phyloP scores from a whole-genome alignment of 2,797 vertebrate genomes.

The Mallotus villosus region DNA sequence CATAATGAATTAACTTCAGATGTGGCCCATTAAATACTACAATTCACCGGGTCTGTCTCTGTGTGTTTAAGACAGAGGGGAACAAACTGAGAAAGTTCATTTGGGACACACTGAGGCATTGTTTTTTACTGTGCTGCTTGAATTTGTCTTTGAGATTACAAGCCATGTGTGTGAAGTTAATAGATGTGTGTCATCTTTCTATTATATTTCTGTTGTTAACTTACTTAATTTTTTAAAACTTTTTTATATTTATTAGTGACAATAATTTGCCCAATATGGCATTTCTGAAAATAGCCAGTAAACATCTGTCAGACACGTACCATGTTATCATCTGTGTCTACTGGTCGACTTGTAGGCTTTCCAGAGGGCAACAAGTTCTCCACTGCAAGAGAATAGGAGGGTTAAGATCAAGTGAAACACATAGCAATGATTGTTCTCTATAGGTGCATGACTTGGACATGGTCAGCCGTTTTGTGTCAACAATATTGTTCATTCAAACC shows the following conservation, averaged over 20 bases:
- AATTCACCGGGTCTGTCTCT: conserved; percentile 13
- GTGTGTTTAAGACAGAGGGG: conserved; percentile 8
- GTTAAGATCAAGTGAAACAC: conserved; percentile 3
- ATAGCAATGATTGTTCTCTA: neutral
- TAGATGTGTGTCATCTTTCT: conserved; percentile 30
- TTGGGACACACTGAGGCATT: conserved; percentile 20
- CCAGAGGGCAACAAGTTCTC: conserved; percentile 53
- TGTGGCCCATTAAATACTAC: conserved; percentile 24
- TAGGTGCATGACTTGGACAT: neutral
- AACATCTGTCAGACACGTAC: conserved; percentile 53
- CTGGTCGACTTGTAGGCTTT: conserved; percentile 60
- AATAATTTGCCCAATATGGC: conserved; percentile 33
- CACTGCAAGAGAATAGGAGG: conserved; percentile 44
- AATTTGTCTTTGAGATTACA: conserved; percentile 42
- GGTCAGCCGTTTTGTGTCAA: neutral
- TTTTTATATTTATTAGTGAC: neutral
- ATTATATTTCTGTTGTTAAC: conserved; percentile 7
- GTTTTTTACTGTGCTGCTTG: neutral
- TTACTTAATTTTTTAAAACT: too few species aligned
- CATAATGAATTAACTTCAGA: conserved; percentile 39
- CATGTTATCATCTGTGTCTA: conserved; percentile 61
- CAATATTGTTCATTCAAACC: neutral
- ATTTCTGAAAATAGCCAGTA: conserved; percentile 7
- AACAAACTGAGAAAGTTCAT: conserved; percentile 26
- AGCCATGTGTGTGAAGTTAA: conserved; percentile 13